Evolutionary conservation across 2,113 vertebrate genomes (phyloP), one percentile per base, ranked within the genome.

Genomic region (Mugil cephalus): DNA sequence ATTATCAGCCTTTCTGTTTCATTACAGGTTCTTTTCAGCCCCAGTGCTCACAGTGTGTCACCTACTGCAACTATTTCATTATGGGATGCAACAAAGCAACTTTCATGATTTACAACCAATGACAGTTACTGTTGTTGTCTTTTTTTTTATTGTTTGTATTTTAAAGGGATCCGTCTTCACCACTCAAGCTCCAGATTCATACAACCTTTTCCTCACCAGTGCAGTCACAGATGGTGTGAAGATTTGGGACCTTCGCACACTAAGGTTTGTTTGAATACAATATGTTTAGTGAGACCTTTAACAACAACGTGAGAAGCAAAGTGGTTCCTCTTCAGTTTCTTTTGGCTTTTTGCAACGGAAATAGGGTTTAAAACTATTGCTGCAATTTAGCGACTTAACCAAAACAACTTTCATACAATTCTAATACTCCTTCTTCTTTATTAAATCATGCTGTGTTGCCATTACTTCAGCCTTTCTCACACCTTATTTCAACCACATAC

Each of bases 211-310:
- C 67, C 82, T 95, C 46, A 96, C 95, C 13, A 88, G 93, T 19
- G 96, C 96, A 21, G 1, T 93, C 42, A 96, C 94, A 4, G 96
- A 98, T 15, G 95, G 95, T 7, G 74, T 97, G 18, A 95, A 94
- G 83, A 77, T 98, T 5, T 98, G 97, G 97, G 97, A 98, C 87
- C 78, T 97, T 56, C 94, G 97, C 48, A 95, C 94, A 17, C 78
- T 95, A 69, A 95, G 94, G 97, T 98, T 82, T 76, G 90, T 80
- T 43, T 56, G 30, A 19, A 54, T 38, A 19, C 52, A 47, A 8
- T 50, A 11, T 42, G 1, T 40, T 48, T 19, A 24, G 11, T 59
- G 54, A 12, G n/a, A 17, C 30, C 5, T 56, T 67, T 50, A 21
- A 46, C 24, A 3, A 5, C 5, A 30, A 30, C 5, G 24, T 30